Percentiles rank a stretch among this genome's conserved stretches.
phyloP scores from a whole-genome alignment of 1,140 invertebrate genomes.

The Liolophura sinensis region DNA sequence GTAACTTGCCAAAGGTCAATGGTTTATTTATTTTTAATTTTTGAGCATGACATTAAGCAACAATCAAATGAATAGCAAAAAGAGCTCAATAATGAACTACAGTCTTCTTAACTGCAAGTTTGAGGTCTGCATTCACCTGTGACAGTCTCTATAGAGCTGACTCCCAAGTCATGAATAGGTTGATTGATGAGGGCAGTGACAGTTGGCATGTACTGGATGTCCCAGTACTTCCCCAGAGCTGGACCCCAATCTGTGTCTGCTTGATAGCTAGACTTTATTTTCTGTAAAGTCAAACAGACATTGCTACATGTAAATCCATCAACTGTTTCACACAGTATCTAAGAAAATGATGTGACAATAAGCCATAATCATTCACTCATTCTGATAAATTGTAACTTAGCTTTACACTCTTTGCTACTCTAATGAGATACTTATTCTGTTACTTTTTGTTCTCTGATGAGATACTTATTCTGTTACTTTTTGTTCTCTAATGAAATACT shows the following conservation, averaged over 20 bases:
- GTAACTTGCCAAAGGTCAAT: neutral
- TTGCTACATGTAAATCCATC: neutral
- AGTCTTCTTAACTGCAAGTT: too few species aligned
- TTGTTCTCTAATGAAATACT: too few species aligned
- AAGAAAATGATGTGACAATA: too few species aligned
- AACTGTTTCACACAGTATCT: too few species aligned
- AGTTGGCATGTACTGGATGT: slow-evolving; percentile 48
- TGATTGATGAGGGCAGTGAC: slow-evolving; percentile 38
- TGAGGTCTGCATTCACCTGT: slow-evolving; percentile 24
- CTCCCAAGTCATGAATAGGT: slow-evolving; percentile 27
- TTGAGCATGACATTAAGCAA: neutral
- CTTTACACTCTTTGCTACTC: too few species aligned
- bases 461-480: too few species aligned
- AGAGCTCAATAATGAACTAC: too few species aligned
- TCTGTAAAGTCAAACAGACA: slow-evolving; percentile 21
- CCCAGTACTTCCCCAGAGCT: slow-evolving; percentile 42
- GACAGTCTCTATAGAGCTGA: slow-evolving; percentile 41
- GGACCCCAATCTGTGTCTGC: slow-evolving; percentile 47
- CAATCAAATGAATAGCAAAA: too few species aligned
- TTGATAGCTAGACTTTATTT: slow-evolving; percentile 31
- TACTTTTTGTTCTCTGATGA: too few species aligned
- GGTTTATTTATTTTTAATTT: neutral
- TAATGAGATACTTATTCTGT: too few species aligned
- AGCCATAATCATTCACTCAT: too few species aligned
- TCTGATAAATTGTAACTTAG: too few species aligned